These are phyloP conservation scores for Lasaia peninsularis DNA, from an alignment of 1,140 invertebrate species.

Conservation along the genomic window DNA sequence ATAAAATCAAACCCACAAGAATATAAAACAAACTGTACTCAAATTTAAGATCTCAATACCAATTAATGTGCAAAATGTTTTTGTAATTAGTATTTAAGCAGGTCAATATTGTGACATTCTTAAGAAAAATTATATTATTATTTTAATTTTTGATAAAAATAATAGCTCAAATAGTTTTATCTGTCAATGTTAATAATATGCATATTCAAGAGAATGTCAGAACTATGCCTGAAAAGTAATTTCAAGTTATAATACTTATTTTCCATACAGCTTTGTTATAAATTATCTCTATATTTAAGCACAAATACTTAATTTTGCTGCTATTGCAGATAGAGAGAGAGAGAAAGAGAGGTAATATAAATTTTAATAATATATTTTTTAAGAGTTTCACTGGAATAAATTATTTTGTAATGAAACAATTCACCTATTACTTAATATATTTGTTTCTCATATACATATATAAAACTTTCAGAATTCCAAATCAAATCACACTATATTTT, in stretches of 20 bases:
- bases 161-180: background rate
- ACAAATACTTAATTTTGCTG: background rate
- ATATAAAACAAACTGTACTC: conserved; percentile 7
- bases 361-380: background rate
- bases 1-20: background rate
- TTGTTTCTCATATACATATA: background rate
- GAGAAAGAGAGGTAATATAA: background rate
- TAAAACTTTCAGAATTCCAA: too few relatives aligned
- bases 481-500: too few relatives aligned
- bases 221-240: background rate
- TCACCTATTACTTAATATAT: background rate
- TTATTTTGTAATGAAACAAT: too few relatives aligned
- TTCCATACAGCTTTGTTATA: background rate
- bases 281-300: background rate
- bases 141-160: too few relatives aligned
- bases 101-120: too few relatives aligned
- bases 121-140: too few relatives aligned
- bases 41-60: background rate
- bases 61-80: background rate
- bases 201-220: too few relatives aligned
- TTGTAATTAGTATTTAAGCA: background rate
- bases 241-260: background rate
- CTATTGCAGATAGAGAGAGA: background rate
- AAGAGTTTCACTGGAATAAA: background rate
- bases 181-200: background rate